Percentiles rank a stretch among this genome's conserved stretches.
Evolutionary conservation across 2,113 vertebrate genomes (phyloP).

Genomic region (Poecile atricapillus): DNA sequence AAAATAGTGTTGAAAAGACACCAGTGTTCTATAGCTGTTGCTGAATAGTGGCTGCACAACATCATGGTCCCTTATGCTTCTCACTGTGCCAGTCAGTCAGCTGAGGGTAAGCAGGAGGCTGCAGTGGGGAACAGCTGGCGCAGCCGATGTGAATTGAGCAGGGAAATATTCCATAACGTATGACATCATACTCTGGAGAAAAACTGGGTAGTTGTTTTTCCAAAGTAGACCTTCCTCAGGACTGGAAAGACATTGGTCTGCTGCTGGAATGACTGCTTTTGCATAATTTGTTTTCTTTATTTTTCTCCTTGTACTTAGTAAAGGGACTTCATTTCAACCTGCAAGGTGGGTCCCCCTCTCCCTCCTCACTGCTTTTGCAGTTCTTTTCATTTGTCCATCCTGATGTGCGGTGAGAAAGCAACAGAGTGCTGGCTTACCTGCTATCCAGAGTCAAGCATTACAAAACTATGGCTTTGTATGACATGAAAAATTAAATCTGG

Average conservation of each 20-base stretch:
- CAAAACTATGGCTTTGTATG: neutral
- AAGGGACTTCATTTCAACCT: neutral
- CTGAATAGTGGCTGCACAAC: neutral
- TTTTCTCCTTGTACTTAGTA: neutral
- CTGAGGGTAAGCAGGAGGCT: neutral
- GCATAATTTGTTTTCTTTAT: neutral
- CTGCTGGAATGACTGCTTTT: neutral
- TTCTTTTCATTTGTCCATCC: neutral
- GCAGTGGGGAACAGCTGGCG: neutral
- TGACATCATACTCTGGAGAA: neutral
- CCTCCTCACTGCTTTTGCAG: fast-evolving
- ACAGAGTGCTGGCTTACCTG: neutral
- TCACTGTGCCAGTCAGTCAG: neutral
- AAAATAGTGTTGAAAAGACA: neutral
- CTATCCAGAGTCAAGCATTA: neutral
- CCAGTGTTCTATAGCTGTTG: neutral
- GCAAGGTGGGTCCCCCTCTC: neutral
- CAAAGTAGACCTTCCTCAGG: neutral
- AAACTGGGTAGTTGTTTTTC: neutral
- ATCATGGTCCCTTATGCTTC: neutral
- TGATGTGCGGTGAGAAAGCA: neutral
- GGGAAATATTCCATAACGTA: fast-evolving
- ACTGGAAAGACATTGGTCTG: neutral
- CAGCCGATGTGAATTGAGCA: neutral
- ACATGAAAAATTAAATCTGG: neutral